Evolutionary conservation across 2,113 vertebrate genomes (phyloP).

Genomic region (Pterocles burchelli): DNA sequence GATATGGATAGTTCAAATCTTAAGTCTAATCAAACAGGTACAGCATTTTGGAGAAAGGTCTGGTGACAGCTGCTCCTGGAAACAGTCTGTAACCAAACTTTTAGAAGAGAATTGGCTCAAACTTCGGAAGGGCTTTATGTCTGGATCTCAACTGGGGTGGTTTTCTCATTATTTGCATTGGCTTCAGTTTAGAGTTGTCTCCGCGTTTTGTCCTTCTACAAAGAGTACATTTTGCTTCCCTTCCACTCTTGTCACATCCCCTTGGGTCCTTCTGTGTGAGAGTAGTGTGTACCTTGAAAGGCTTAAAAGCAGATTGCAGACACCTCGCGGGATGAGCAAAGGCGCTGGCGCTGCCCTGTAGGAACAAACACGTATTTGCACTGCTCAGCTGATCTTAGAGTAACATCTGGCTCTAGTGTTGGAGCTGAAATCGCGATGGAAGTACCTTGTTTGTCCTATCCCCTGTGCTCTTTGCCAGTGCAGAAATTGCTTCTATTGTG

Average conservation of each 20-base stretch:
- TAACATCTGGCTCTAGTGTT: not conserved
- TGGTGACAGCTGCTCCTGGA: not conserved
- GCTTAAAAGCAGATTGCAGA: not conserved
- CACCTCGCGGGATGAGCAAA: rapidly evolving
- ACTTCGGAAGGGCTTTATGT: not conserved
- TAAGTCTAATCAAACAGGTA: not conserved
- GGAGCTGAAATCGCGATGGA: not conserved
- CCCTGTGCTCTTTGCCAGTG: not conserved
- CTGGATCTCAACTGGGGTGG: not conserved
- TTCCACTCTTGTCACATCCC: not conserved
- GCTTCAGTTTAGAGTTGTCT: not conserved
- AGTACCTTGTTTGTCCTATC: not conserved
- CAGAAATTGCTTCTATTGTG: not conserved
- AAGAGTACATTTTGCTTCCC: not conserved
- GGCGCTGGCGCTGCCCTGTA: not conserved
- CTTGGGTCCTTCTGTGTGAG: not conserved
- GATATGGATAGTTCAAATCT: not conserved
- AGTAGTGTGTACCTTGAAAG: not conserved
- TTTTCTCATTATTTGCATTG: not conserved
- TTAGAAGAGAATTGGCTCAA: not conserved
- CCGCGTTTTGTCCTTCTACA: not conserved
- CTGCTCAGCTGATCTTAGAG: not conserved
- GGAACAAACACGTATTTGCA: rapidly evolving
- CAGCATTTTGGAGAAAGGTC: not conserved
- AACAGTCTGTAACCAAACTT: not conserved